Percentiles rank a stretch among this genome's conserved stretches.
Conservation (phyloP, 2,888 invertebrate genomes). For the Coenonympha arcania region DNA sequence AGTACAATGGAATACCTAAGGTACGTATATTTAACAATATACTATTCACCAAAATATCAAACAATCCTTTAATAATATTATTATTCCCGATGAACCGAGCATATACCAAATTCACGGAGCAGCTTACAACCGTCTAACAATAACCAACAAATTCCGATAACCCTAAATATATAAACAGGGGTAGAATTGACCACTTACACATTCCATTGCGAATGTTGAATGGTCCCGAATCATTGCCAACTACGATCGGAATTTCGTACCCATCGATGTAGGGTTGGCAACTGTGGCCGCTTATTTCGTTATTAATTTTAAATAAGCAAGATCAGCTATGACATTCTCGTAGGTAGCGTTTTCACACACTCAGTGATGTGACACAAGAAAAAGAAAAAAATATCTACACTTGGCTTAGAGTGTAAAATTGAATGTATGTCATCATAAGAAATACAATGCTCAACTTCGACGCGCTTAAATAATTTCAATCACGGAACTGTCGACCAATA, state of each 20-base stretch:
- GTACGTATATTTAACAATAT: no score
- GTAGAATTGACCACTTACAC: slow-evolving; percentile 27
- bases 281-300: slow-evolving; percentile 1
- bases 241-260: slow-evolving; percentile 35
- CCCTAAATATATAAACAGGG: slow-evolving; percentile 23
- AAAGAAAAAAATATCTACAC: no score
- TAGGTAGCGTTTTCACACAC: no score
- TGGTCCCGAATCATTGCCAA: slow-evolving; percentile 26
- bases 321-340: no score
- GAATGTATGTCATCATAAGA: no score
- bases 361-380: no score
- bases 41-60: neutral
- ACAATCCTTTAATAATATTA: neutral
- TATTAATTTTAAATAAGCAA: no score
- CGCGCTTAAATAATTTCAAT: no score
- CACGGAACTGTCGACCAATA: no score
- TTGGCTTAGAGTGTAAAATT: no score
- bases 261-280: slow-evolving; percentile 13
- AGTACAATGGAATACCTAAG: no score
- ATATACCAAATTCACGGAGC: neutral
- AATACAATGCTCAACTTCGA: no score
- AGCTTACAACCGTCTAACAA: slow-evolving; percentile 7
- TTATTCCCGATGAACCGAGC: neutral
- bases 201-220: slow-evolving; percentile 25
- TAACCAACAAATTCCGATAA: slow-evolving; percentile 14